Percentiles rank a stretch among this genome's conserved stretches.
These are phyloP conservation scores for Oreohelix idahoensis DNA, from an alignment of 1,140 invertebrate genomes.

Conservation along the genomic window DNA sequence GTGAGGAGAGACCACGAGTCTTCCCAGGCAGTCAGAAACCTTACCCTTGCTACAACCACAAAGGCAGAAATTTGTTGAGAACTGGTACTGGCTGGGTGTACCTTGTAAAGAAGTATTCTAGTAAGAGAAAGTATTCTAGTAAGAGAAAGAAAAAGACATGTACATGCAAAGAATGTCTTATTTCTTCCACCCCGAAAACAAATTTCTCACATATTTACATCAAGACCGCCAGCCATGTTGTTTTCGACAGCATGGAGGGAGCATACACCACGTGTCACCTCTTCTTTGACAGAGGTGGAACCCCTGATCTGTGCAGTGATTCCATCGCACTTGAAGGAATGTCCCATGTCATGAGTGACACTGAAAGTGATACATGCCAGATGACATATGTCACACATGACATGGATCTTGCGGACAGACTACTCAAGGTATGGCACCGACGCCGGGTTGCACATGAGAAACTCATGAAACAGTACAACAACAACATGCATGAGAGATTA, in stretches of 20 bases:
- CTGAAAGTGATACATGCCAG: neutral
- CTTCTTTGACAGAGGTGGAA: neutral
- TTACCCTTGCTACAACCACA: neutral
- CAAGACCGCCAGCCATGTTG: neutral
- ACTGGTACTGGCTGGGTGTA: neutral
- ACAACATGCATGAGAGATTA: neutral
- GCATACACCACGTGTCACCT: neutral
- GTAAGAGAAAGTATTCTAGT: neutral
- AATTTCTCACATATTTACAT: neutral
- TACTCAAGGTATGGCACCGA: neutral
- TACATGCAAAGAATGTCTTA: neutral
- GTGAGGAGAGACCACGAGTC: neutral
- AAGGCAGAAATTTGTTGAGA: neutral
- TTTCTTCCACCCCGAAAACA: neutral
- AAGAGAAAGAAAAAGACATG: neutral
- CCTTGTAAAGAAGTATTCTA: neutral
- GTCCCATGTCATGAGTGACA: neutral
- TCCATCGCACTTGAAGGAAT: neutral
- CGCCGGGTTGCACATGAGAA: neutral
- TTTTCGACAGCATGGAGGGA: neutral
- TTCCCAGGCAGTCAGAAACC: neutral
- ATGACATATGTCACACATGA: conserved; percentile 1
- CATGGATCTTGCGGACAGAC: neutral
- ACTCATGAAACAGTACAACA: neutral
- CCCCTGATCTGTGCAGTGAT: neutral